Evolutionary conservation across 2,888 invertebrate genomes (phyloP).

Genomic region (Lasiommata megera): DNA sequence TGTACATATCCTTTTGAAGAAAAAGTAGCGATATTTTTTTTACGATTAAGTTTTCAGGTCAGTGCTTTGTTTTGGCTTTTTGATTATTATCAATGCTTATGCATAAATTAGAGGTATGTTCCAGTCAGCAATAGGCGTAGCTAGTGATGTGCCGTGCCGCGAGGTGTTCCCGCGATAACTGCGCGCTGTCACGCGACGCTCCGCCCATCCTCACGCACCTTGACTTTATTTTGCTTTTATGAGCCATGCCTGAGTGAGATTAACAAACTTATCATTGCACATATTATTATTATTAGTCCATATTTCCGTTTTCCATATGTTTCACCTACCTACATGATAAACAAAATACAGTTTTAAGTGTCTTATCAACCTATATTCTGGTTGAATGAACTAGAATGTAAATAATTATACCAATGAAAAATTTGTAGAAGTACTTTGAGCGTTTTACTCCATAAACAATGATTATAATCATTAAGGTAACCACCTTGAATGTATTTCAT

Average conservation of each 20-base stretch:
- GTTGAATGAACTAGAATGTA: too few relatives aligned
- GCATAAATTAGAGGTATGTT: slow-evolving; percentile 14
- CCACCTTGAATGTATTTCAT: too few relatives aligned
- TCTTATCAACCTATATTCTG: too few relatives aligned
- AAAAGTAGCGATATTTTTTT: too few relatives aligned
- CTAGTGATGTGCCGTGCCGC: slow-evolving; percentile 73
- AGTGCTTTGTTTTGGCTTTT: background rate
- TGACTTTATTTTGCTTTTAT: slow-evolving; percentile 33
- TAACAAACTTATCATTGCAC: background rate
- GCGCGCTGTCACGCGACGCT: slow-evolving; percentile 70
- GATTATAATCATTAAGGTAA: too few relatives aligned
- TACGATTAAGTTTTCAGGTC: background rate
- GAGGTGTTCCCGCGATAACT: slow-evolving; percentile 75
- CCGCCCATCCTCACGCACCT: slow-evolving; percentile 69
- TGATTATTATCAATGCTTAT: slow-evolving; percentile 14
- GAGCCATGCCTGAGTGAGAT: slow-evolving; percentile 20
- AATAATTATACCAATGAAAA: too few relatives aligned
- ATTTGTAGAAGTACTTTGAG: too few relatives aligned
- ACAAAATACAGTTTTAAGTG: too few relatives aligned
- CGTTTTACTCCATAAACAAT: too few relatives aligned
- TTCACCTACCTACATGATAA: background rate
- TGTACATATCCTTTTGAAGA: too few relatives aligned
- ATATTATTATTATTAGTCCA: background rate
- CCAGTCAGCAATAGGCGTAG: slow-evolving; percentile 68
- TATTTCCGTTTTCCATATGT: background rate